Evolutionary conservation across 2,113 vertebrate species (phyloP).

Genomic region (Bathybates hornii): DNA sequence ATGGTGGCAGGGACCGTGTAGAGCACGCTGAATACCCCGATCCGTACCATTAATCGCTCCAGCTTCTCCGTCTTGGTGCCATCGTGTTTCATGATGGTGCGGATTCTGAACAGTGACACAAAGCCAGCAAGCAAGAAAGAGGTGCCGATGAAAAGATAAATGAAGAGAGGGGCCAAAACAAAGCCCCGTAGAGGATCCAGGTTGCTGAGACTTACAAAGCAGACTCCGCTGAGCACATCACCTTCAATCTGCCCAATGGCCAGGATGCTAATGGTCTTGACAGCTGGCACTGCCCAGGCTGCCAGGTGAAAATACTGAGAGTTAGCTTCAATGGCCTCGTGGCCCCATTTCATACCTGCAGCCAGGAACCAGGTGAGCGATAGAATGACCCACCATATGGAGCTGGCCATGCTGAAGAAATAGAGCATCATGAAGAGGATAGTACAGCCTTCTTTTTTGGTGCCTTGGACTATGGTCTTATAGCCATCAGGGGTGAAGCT

Average conservation of each 20-base stretch:
- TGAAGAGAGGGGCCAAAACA: conserved; percentile 91
- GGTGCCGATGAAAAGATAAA: conserved; percentile 96
- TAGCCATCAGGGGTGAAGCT: conserved; percentile 83
- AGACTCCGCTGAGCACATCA: conserved; percentile 90
- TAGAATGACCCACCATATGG: conserved; percentile 98
- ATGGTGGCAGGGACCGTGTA: conserved; percentile 97
- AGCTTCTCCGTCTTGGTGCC: conserved; percentile 97
- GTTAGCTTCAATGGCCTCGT: conserved; percentile 96
- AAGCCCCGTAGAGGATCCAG: conserved; percentile 90
- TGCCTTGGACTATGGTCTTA: conserved; percentile 92
- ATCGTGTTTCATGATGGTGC: conserved; percentile 98
- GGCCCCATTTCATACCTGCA: conserved; percentile 97
- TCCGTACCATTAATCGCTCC: conserved; percentile 94
- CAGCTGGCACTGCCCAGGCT: conserved; percentile 91
- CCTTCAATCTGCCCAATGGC: conserved; percentile 96
- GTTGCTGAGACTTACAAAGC: conserved; percentile 91
- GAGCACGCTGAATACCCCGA: conserved; percentile 95
- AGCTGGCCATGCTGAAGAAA: conserved; percentile 98
- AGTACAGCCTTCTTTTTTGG: conserved; percentile 96
- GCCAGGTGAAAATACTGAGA: conserved; percentile 98
- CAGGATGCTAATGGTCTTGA: conserved; percentile 96
- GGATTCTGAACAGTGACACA: conserved; percentile 94
- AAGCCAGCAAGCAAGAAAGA: conserved; percentile 95
- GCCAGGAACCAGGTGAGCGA: conserved; percentile 98
- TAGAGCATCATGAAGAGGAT: conserved; percentile 99